These are phyloP conservation scores for Halocynthia roretzi DNA, from an alignment of 23 tunicate genomes.

Conservation along the genomic window DNA sequence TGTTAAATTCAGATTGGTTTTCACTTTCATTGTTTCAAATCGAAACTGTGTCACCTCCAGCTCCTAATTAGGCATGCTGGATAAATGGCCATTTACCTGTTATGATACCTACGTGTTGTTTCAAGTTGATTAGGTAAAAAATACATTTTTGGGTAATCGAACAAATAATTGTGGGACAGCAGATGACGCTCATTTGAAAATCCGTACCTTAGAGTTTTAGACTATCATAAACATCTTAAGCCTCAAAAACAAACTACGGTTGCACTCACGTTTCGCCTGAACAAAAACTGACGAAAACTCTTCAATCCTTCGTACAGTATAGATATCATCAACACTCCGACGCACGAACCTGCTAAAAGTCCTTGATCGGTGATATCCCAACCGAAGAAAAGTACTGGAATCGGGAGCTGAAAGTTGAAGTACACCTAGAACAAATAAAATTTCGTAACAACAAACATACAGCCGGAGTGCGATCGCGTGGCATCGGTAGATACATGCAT, in stretches of 20 bases:
- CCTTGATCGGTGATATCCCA: slow-evolving; percentile 38
- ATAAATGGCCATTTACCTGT: too few species aligned
- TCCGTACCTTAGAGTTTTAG: not conserved
- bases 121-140: not conserved
- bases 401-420: slow-evolving; percentile 23
- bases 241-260: not conserved
- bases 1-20: too few species aligned
- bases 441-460: too few species aligned
- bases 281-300: slow-evolving; percentile 19
- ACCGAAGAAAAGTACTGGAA: slow-evolving; percentile 37
- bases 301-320: slow-evolving; percentile 61
- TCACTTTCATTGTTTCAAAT: too few species aligned
- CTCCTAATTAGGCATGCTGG: too few species aligned
- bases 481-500: too few species aligned
- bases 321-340: slow-evolving; percentile 43
- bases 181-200: too few species aligned
- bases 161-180: too few species aligned
- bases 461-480: too few species aligned
- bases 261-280: slow-evolving; percentile 21
- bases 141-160: not conserved
- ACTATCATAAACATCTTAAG: not conserved
- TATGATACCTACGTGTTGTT: not conserved
- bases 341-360: slow-evolving; percentile 43
- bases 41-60: too few species aligned
- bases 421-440: slow-evolving; percentile 4